Conservation (phyloP, 1,140 invertebrate species). For the Littorina saxatilis region DNA sequence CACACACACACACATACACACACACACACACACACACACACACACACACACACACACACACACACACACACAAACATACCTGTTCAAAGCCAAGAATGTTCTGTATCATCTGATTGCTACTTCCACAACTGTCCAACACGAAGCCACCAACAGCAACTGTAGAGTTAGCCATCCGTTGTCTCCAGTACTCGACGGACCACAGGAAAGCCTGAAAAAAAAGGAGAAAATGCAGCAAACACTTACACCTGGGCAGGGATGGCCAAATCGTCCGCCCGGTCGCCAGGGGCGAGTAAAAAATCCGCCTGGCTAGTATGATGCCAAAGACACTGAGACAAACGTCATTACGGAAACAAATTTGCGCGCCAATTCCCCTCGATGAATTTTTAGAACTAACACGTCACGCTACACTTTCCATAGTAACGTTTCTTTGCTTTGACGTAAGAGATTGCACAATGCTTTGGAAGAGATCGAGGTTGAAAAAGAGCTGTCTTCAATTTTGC, state of each 20-base stretch:
- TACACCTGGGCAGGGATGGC: too few relatives aligned
- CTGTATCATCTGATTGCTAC: slow-evolving; percentile 56
- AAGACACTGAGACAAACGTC: too few relatives aligned
- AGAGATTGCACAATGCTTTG: too few relatives aligned
- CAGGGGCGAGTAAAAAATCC: too few relatives aligned
- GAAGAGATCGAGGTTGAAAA: too few relatives aligned
- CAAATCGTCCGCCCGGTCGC: too few relatives aligned
- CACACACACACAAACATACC: neutral
- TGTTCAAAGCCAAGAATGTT: slow-evolving; percentile 61
- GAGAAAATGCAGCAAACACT: neutral
- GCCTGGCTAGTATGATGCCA: too few relatives aligned
- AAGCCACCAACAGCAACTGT: slow-evolving; percentile 57
- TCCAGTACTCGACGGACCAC: slow-evolving; percentile 60
- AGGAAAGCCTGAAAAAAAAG: slow-evolving; percentile 62
- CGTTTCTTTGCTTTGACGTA: too few relatives aligned
- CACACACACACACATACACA: neutral
- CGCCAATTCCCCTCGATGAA: too few relatives aligned
- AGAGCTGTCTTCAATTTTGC: neutral
- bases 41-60: slow-evolving; percentile 6
- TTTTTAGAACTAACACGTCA: too few relatives aligned
- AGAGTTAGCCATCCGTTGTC: neutral
- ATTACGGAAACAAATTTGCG: too few relatives aligned
- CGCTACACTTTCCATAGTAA: too few relatives aligned
- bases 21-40: slow-evolving; percentile 18
- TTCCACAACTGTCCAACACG: slow-evolving; percentile 62